Base-by-base conservation (phyloP, 2,113 vertebrate species). In the Synodontis membranacea region DNA sequence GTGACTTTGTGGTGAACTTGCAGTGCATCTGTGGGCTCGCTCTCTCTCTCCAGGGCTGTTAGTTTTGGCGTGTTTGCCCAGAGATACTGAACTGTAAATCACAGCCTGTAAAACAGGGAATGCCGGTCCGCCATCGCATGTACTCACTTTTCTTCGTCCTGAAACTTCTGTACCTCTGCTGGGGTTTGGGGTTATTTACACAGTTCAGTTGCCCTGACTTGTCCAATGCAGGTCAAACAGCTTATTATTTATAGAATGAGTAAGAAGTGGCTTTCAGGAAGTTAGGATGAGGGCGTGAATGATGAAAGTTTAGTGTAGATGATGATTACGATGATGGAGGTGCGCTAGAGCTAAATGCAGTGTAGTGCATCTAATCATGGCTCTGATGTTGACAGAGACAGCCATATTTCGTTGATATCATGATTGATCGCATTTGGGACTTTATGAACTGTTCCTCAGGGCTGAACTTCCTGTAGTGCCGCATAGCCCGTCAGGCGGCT, bases 1-100 rank as follows among this genome's bases (percentile, higher is more conserved):
- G 90, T 95, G 96, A 97, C 96, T 97, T 94, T 94, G 93, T 90
- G 91, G 78, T 97, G 96, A 98, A 98, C 97, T 96, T 95, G 93
- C 93, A 90, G 93, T 89, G 95, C 95, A 95, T 97, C 96, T 97
- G 94, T 82, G 92, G 94, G 95, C 95, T 96, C 95, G 95, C 95
- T 96, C 96, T 96, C 93, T 50, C 95, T 96, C 96, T 96, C 93
- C 94, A 90, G 93, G 92, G 88, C 93, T 96, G 95, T 97, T 97
- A 95, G 96, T 95, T 96, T 96, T 97, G 97, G 96, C 96, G 96
- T 94, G 94, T 94, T 94, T 91, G 84, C 95, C 92, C 87, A 93
- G 94, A 95, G 93, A 94, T 96, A 91, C 95, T 94, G 92, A 87
- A 80, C 91, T 34, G 95, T 99, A 98, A 98, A 98, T 97, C 97